phyloP scores from a whole-genome alignment of 2,113 vertebrate species.

The Nesogale talazaci region DNA sequence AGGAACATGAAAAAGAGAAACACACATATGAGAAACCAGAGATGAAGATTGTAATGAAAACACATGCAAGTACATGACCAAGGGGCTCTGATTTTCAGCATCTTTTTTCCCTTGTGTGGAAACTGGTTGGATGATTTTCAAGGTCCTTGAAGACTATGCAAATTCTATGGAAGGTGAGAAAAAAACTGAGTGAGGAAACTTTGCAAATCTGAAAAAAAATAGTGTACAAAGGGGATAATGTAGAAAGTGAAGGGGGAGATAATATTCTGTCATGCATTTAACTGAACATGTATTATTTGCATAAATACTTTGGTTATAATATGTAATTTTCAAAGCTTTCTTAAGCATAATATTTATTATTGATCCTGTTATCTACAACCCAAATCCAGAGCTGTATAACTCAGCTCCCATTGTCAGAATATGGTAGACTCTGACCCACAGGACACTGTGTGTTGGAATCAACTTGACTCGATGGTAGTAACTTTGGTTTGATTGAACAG shows the following conservation, averaged over 20 bases:
- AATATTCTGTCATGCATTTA: not conserved
- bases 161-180: not conserved
- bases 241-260: not conserved
- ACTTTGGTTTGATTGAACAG: too few relatives aligned
- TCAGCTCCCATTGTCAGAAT: not conserved
- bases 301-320: not conserved
- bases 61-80: not conserved
- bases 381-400: not conserved
- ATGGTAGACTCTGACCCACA: not conserved
- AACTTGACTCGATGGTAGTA: too few relatives aligned
- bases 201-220: not conserved
- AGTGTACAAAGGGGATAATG: not conserved
- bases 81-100: not conserved
- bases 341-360: not conserved
- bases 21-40: not conserved
- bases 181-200: not conserved
- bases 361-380: not conserved
- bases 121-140: not conserved
- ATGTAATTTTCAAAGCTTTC: not conserved
- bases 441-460: too few relatives aligned
- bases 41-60: not conserved
- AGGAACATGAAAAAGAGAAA: not conserved
- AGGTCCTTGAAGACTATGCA: not conserved
- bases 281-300: not conserved
- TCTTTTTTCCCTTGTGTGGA: not conserved